Conservation (phyloP, 2,797 vertebrate genomes). For the Masticophis lateralis region DNA sequence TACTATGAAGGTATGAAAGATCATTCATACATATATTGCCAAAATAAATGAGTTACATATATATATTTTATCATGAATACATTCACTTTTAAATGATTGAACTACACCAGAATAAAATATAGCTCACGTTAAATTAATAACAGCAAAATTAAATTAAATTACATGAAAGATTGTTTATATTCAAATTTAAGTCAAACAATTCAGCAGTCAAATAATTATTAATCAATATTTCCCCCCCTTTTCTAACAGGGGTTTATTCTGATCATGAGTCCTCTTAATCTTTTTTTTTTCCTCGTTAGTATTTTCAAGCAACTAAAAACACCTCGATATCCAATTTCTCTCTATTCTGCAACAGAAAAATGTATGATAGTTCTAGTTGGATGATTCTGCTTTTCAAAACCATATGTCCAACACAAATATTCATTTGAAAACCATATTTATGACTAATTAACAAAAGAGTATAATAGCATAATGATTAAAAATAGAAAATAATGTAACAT, state of each 20-base stretch:
- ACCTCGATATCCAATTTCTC: not conserved
- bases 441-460: fast-evolving
- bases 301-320: constrained; percentile 34
- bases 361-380: not conserved
- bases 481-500: not conserved
- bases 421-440: not conserved
- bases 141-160: not conserved
- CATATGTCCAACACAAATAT: fast-evolving
- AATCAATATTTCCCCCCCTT: not conserved
- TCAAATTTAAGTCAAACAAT: not conserved
- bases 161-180: not conserved
- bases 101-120: not conserved
- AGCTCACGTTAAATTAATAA: not conserved
- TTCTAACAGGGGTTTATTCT: not conserved
- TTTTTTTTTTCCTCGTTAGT: not conserved
- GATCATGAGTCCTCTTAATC: not conserved
- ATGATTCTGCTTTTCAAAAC: not conserved
- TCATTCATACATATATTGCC: not conserved
- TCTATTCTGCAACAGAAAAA: not conserved
- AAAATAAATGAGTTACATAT: not conserved
- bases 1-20: not conserved
- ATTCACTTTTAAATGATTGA: not conserved
- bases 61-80: not conserved
- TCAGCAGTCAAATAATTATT: not conserved
- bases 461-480: not conserved